phyloP scores from a whole-genome alignment of 2,888 invertebrate species.

The Neocrepidodera transversa region DNA sequence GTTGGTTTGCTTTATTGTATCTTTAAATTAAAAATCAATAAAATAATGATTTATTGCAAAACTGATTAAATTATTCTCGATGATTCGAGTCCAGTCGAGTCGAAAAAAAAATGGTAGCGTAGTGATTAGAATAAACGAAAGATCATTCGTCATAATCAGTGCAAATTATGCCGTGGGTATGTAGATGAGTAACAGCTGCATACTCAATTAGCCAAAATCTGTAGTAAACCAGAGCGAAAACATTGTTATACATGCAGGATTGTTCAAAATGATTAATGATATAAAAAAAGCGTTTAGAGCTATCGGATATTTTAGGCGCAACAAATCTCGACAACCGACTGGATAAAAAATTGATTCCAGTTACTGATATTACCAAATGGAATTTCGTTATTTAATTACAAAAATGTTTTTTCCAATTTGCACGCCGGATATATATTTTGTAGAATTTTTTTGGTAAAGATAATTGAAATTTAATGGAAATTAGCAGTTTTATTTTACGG shows the following conservation, averaged over 20 bases:
- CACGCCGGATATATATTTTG: constrained; percentile 4
- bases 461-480: too few relatives aligned
- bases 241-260: constrained; percentile 18
- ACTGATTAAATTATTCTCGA: neutral
- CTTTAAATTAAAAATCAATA: too few relatives aligned
- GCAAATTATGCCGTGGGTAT: constrained; percentile 20
- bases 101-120: neutral
- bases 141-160: constrained; percentile 23
- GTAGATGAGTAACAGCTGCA: constrained; percentile 32
- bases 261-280: constrained; percentile 23
- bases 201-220: constrained; percentile 31
- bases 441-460: too few relatives aligned
- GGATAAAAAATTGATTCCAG: constrained; percentile 14
- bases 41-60: too few relatives aligned
- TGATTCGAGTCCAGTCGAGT: neutral
- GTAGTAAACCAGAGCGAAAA: constrained; percentile 25
- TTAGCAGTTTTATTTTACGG: too few relatives aligned
- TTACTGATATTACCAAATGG: constrained; percentile 13
- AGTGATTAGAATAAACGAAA: constrained; percentile 8
- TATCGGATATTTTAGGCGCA: constrained; percentile 6
- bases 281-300: constrained; percentile 19
- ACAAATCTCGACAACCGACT: neutral
- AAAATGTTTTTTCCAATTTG: constrained; percentile 1
- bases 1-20: too few relatives aligned
- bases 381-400: constrained; percentile 19